phyloP scores from a whole-genome alignment of 2,113 vertebrate species.

The Oncorhynchus gorbuscha region DNA sequence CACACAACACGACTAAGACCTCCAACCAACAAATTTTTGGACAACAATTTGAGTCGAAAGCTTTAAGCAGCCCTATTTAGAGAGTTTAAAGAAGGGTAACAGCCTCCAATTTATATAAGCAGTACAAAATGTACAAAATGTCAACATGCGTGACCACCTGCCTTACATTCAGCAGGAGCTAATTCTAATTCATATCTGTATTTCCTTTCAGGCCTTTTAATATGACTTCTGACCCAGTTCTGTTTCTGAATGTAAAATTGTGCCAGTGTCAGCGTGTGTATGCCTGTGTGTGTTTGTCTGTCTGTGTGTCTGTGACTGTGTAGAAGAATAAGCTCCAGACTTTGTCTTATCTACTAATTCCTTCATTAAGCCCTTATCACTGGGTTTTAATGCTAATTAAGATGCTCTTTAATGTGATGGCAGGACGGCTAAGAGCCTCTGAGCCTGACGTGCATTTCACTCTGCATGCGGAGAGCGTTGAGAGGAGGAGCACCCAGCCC shows the following conservation, averaged over 20 bases:
- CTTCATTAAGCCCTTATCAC: slow-evolving; percentile 76
- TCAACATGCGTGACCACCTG: too few relatives aligned
- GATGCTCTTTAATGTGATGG: slow-evolving; percentile 70
- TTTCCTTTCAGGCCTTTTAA: slow-evolving; percentile 40
- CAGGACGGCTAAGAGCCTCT: slow-evolving; percentile 53
- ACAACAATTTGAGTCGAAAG: background rate
- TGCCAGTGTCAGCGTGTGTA: slow-evolving; percentile 42
- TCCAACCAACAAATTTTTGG: background rate
- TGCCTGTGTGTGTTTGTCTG: slow-evolving; percentile 21
- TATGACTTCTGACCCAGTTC: slow-evolving; percentile 23
- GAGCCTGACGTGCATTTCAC: slow-evolving; percentile 47
- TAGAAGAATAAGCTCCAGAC: slow-evolving; percentile 55
- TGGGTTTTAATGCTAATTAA: slow-evolving; percentile 77
- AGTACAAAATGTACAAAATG: too few relatives aligned
- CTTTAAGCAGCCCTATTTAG: too few relatives aligned
- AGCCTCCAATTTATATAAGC: background rate
- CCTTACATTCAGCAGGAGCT: background rate
- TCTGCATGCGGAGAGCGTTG: slow-evolving; percentile 50
- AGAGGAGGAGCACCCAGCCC: slow-evolving; percentile 37
- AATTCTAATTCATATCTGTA: background rate
- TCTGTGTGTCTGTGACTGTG: slow-evolving; percentile 56
- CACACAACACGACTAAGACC: background rate
- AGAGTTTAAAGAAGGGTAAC: background rate
- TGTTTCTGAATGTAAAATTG: slow-evolving; percentile 40
- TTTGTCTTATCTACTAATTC: slow-evolving; percentile 75